These are phyloP conservation scores for Microctonus brassicae DNA, from an alignment of 2,888 invertebrate species.

Conservation along the genomic window DNA sequence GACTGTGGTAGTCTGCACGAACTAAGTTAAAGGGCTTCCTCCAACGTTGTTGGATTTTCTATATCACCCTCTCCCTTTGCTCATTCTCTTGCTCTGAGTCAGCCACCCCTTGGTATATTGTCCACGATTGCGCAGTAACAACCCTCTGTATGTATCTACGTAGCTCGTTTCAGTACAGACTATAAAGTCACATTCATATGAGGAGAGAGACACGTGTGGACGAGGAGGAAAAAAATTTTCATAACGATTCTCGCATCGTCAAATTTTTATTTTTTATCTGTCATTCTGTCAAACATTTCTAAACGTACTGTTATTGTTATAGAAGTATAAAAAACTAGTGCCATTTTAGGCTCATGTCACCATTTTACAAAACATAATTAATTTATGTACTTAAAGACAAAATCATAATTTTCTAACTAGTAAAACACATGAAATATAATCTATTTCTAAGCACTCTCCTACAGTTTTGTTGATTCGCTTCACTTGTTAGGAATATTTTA, in stretches of 20 bases:
- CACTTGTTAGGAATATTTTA: too few species aligned
- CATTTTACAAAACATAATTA: too few species aligned
- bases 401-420: too few species aligned
- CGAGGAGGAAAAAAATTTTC: neutral
- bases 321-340: too few species aligned
- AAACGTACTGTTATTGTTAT: too few species aligned
- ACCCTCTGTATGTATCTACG: neutral
- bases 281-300: too few species aligned
- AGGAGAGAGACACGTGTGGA: neutral
- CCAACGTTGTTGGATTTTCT: conserved; percentile 5
- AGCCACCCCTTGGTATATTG: conserved; percentile 34
- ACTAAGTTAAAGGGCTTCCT: conserved; percentile 43
- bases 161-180: neutral
- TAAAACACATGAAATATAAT: too few species aligned
- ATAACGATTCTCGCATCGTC: neutral
- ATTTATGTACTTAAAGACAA: too few species aligned
- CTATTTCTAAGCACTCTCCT: too few species aligned
- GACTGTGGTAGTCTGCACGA: conserved; percentile 33
- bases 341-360: too few species aligned
- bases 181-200: neutral
- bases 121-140: conserved; percentile 9
- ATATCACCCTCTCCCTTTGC: conserved; percentile 1
- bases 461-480: too few species aligned
- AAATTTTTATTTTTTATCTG: neutral
- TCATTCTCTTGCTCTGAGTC: conserved; percentile 25